Evolutionary conservation across 2,888 invertebrate species (phyloP), one percentile per base, ranked within the genome.

Genomic region (Pammene aurita): DNA sequence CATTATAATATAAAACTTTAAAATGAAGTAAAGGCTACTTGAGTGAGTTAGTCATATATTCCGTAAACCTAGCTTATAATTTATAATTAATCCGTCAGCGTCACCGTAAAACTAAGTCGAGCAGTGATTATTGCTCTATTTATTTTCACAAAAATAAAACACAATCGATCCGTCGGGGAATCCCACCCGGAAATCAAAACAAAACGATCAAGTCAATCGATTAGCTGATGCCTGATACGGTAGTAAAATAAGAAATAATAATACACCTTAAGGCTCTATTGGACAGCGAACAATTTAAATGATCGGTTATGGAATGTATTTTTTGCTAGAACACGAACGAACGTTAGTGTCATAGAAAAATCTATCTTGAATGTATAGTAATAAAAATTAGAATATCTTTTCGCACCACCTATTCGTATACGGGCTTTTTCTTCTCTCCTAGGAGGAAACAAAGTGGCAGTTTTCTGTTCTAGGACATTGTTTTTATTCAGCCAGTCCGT

Each of bases 161-260:
- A 54, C 26, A 52, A 54, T 54, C 50, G 42, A 63, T 42, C 54
- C 13, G 18, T 44, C 54, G 54, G 11, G 16, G 35, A 60, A 54
- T 67, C 44, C 14, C n/a, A 38, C 18, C 66, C 54, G 60, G 54
- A 61, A 67, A 42, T 44, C 35, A 16, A 60, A 63, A 50, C 16
- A 57, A 67, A 63, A 56, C 56, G 38, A 48, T 42, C 52, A 18
- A 68, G 13, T n/a, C 7, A 60, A 69, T 69, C 52, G 68, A 69
- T 69, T 69, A 64, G 44, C 34, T 52, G 64, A 58, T 46, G 41
- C 58, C 34, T 52, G 64, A 58, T 46, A 46, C 58, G 64, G 54
- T 69, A 54, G 64, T 54, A 34, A 44, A 60, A 52, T 38, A 57
- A 69, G 46, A 58, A 38, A 68, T 68, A 68, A 67, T 61, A 67